Evolutionary conservation across 2,888 invertebrate species (phyloP).

Genomic region (Oxystoma pomonae): DNA sequence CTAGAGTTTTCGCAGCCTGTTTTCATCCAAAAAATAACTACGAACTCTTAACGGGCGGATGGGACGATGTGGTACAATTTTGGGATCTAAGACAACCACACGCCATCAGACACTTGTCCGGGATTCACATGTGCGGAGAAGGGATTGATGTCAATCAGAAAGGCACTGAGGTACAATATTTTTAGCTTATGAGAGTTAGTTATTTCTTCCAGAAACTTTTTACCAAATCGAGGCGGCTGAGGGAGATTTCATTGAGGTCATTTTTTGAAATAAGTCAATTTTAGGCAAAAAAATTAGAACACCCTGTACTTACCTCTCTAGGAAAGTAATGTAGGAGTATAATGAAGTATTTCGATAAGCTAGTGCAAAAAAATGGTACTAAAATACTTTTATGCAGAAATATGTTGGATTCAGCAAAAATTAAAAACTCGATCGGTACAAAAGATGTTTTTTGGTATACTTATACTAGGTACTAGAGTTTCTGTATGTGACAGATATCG

Average conservation of each 20-base stretch:
- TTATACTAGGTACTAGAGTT: no score
- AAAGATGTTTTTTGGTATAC: no score
- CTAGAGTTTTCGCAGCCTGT: constrained; percentile 60
- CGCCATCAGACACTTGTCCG: constrained; percentile 55
- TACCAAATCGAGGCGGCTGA: no score
- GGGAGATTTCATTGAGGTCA: neutral
- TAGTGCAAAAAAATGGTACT: no score
- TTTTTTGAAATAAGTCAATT: neutral
- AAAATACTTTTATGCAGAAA: no score
- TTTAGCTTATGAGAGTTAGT: neutral
- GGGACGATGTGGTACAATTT: constrained; percentile 63
- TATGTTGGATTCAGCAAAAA: no score
- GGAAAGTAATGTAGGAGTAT: no score
- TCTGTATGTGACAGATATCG: no score
- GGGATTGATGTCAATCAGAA: constrained; percentile 60
- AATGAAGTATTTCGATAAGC: no score
- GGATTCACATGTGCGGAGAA: constrained; percentile 63
- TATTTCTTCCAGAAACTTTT: no score
- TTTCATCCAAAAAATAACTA: constrained; percentile 63
- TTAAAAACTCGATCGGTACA: no score
- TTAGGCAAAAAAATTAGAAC: no score
- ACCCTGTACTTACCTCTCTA: constrained; percentile 2
- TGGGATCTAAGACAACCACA: constrained; percentile 65
- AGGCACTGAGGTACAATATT: constrained; percentile 55
- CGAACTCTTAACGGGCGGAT: constrained; percentile 64